phyloP scores from a whole-genome alignment of 1,140 invertebrate species.

The Liolophura sinensis region DNA sequence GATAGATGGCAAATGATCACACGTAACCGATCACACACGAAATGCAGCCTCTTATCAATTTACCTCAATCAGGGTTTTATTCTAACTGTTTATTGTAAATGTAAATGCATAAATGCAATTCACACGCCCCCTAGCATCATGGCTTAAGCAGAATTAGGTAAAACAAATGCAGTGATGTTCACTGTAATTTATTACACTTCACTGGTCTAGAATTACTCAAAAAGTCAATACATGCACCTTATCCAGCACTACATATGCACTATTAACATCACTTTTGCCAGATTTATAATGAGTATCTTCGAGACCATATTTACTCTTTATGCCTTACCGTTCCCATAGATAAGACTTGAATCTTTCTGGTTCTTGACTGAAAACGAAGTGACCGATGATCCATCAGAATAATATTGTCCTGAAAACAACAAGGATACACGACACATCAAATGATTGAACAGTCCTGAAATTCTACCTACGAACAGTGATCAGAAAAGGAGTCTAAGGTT shows the following conservation, averaged over 20 bases:
- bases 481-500: not conserved
- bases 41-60: too few relatives aligned
- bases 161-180: too few relatives aligned
- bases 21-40: too few relatives aligned
- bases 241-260: not conserved
- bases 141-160: too few relatives aligned
- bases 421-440: not conserved
- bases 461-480: not conserved
- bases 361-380: not conserved
- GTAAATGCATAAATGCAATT: too few relatives aligned
- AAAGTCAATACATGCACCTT: too few relatives aligned
- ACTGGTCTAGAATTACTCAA: not conserved
- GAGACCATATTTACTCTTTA: not conserved
- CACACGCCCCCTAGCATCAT: too few relatives aligned
- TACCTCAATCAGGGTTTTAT: too few relatives aligned
- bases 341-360: not conserved
- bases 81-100: too few relatives aligned
- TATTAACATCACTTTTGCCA: not conserved
- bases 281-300: not conserved
- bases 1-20: too few relatives aligned
- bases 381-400: conserved; percentile 21
- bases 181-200: too few relatives aligned
- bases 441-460: not conserved
- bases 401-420: conserved; percentile 22
- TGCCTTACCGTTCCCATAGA: not conserved